A percentile compares a stretch with the other conserved stretches of the same genome.
Evolutionary conservation across 2,888 invertebrate species (phyloP).

Genomic region (Actias luna): DNA sequence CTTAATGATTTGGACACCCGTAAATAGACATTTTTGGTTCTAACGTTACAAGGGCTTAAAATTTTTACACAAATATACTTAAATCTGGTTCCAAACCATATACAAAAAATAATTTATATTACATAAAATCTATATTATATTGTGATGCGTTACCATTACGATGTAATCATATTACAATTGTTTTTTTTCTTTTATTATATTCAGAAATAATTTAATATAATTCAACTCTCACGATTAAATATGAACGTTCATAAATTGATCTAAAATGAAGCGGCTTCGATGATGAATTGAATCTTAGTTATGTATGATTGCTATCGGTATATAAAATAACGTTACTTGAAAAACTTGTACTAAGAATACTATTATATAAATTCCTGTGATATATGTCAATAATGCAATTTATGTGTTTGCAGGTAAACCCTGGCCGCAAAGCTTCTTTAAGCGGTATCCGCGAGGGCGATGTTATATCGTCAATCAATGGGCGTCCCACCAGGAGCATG

Average conservation of each 20-base stretch:
- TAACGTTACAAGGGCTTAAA: background rate
- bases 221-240: background rate
- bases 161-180: too few relatives aligned
- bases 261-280: background rate
- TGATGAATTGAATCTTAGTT: too few relatives aligned
- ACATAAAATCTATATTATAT: too few relatives aligned
- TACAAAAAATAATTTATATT: too few relatives aligned
- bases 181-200: background rate
- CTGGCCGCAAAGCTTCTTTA: conserved; percentile 91
- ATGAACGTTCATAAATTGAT: background rate
- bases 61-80: too few relatives aligned
- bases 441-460: conserved; percentile 91
- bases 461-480: conserved; percentile 90
- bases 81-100: too few relatives aligned
- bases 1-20: background rate
- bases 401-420: conserved; percentile 87
- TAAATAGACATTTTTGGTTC: too few relatives aligned
- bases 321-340: background rate
- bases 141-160: background rate
- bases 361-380: too few relatives aligned
- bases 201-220: background rate
- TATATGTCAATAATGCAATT: conserved; percentile 1
- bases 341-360: too few relatives aligned
- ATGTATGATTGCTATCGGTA: background rate
- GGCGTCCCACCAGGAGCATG: conserved; percentile 84